phyloP scores from a whole-genome alignment of 2,113 vertebrate species.

The Pseudorasbora parva region DNA sequence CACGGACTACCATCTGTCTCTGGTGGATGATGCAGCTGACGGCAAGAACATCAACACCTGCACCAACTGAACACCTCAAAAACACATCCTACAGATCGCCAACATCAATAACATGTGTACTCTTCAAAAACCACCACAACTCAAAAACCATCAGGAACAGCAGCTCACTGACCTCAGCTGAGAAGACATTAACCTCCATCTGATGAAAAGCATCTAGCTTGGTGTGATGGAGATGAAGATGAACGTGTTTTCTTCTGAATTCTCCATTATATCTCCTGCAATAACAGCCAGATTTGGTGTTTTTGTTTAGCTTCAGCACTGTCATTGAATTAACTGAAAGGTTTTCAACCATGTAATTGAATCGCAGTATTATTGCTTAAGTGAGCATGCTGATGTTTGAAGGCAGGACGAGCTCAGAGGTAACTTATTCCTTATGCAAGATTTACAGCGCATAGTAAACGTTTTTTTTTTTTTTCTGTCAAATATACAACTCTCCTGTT shows the following conservation, averaged over 20 bases:
- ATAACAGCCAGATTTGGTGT: not conserved
- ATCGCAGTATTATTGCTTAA: not conserved
- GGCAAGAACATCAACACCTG: conserved; percentile 98
- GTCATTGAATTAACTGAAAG: not conserved
- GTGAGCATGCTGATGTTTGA: not conserved
- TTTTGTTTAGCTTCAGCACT: not conserved
- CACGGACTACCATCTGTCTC: conserved; percentile 89
- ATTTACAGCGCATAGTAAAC: too few species aligned
- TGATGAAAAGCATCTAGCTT: not conserved
- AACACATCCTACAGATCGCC: not conserved
- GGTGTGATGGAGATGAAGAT: not conserved
- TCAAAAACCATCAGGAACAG: not conserved
- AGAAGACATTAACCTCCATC: not conserved
- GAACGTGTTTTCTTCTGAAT: not conserved
- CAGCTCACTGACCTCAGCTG: not conserved
- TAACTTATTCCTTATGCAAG: not conserved
- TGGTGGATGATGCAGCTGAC: conserved; percentile 89
- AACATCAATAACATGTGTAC: not conserved
- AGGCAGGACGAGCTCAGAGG: not conserved
- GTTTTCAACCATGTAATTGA: not conserved
- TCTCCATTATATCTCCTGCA: not conserved
- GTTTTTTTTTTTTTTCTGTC: not conserved
- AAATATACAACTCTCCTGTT: not conserved
- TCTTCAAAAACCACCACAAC: not conserved
- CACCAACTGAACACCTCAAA: conserved; percentile 60